Conservation (phyloP, 2,797 vertebrate species). For the Notamacropus eugenii region DNA sequence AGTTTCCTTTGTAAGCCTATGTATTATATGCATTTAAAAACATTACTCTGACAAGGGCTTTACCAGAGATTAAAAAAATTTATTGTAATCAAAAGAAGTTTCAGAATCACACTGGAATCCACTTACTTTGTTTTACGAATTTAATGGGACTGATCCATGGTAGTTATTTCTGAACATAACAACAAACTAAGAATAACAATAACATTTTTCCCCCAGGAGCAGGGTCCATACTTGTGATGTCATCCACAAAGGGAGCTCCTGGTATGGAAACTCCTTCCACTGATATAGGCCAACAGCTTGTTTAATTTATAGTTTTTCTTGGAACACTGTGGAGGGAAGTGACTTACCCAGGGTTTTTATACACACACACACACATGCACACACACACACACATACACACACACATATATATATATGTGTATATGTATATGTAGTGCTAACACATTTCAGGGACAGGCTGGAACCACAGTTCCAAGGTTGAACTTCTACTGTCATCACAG, state of each 20-base stretch:
- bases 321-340: background rate
- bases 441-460: background rate
- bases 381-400: too few species aligned
- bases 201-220: background rate
- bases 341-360: background rate
- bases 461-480: background rate
- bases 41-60: background rate
- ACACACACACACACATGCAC: too few species aligned
- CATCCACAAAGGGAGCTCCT: background rate
- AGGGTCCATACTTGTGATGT: background rate
- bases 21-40: background rate
- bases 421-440: too few species aligned
- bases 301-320: background rate
- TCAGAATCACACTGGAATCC: background rate
- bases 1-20: background rate
- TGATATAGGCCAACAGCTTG: background rate
- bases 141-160: background rate
- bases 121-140: background rate
- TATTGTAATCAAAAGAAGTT: background rate
- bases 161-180: background rate
- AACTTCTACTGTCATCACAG: background rate
- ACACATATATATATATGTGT: too few species aligned
- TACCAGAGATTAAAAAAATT: conserved; percentile 20
- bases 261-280: background rate
- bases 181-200: background rate